These are phyloP conservation scores for Metalampra italica DNA, from an alignment of 2,888 invertebrate species.

Conservation along the genomic window DNA sequence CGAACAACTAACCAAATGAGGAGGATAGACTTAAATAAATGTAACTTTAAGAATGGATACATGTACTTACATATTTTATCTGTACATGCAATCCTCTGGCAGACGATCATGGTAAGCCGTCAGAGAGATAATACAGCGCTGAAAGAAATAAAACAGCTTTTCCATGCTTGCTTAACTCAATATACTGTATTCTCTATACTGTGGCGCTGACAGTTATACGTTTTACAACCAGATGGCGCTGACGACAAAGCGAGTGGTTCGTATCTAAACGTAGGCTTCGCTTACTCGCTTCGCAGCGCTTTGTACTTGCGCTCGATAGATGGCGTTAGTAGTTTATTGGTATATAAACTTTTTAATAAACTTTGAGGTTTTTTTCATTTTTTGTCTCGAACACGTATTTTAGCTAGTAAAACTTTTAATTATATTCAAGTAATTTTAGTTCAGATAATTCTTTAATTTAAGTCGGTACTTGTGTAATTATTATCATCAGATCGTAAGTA, in stretches of 20 bases:
- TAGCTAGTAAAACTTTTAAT: too few relatives aligned
- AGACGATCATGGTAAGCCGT: slow-evolving; percentile 72
- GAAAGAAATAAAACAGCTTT: slow-evolving; percentile 34
- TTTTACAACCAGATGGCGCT: slow-evolving; percentile 54
- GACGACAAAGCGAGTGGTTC: slow-evolving; percentile 21
- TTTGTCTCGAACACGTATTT: too few relatives aligned
- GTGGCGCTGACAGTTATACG: not conserved
- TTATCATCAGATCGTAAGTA: too few relatives aligned
- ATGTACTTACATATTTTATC: slow-evolving; percentile 54
- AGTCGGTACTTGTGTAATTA: too few relatives aligned
- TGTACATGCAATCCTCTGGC: slow-evolving; percentile 71
- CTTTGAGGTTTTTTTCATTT: not conserved
- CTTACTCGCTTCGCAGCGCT: slow-evolving; percentile 22
- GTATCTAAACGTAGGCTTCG: slow-evolving; percentile 17
- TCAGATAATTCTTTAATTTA: too few relatives aligned
- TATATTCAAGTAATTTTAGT: too few relatives aligned
- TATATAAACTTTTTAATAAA: not conserved
- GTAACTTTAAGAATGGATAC: not conserved
- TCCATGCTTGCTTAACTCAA: slow-evolving; percentile 45
- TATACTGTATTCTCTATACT: slow-evolving; percentile 1
- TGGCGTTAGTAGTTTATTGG: slow-evolving; percentile 26
- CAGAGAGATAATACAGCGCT: slow-evolving; percentile 39
- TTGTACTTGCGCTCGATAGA: slow-evolving; percentile 19
- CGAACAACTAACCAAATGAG: too few relatives aligned
- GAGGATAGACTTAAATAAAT: not conserved